Base-by-base conservation (phyloP, 1,140 invertebrate species). In the Cotesia typhae region DNA sequence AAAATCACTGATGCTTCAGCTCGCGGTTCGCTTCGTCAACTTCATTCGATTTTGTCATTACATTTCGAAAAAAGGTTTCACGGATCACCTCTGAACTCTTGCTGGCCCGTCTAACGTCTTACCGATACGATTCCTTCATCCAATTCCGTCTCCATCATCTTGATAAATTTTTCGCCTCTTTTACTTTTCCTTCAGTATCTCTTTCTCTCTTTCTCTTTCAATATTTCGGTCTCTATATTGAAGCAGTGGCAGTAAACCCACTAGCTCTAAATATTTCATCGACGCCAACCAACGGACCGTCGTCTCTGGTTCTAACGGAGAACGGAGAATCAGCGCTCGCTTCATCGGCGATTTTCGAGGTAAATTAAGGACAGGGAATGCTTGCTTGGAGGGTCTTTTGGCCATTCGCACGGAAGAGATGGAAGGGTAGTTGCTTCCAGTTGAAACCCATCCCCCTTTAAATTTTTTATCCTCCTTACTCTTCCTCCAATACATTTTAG, bases 241-340 rank as follows among this genome's bases (percentile, higher is more conserved):
- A 10, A 52, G 5, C 28, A 12, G 9, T 7, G 65, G 47, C 38
- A 5, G 10, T 6, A 63, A 37, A 70, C 68, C 57, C 60, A 52
- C 57, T 41, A 36, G 28, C 28, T 28, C 47, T 52, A 51, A 53
- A 71, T 71, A 71, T 71, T 71, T 64, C 61, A 71, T 71, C 57
- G 61, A 71, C 69, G 20, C 38, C 6, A 28, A 10, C 38, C 6
- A 28, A 47, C 35, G 4, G 68, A 70, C 17, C 14, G 53, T 38
- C 41, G 41, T 12, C 47, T n/a, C 38, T 61, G 17, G 28, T 28
- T 28, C 28, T 28, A 28, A 28, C 28, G 28, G 28, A 28, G 14
- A 53, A 47, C 69, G 36, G 17, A 53, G 51, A 71, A 71, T 71
- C 69, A 63, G 57, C 52, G 69, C 59, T 64, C 69, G 69, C 69